phyloP scores from a whole-genome alignment of 2,113 vertebrate genomes.

The Syrmaticus mikado region DNA sequence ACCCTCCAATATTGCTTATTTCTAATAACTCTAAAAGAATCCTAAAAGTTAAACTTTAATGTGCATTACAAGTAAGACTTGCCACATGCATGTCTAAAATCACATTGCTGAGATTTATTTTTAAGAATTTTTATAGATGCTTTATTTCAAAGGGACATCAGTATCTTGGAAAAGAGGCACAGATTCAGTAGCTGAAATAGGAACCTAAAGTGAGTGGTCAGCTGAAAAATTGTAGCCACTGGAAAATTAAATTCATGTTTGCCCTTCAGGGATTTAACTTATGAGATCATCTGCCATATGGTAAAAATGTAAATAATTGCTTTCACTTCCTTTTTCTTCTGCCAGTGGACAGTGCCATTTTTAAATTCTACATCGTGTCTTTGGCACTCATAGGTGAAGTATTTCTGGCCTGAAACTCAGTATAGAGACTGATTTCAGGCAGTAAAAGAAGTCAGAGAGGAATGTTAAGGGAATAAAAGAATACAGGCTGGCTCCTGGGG shows the following conservation, averaged over 20 bases:
- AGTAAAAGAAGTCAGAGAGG: not conserved
- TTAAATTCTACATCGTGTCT: not conserved
- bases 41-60: not conserved
- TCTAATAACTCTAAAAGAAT: not conserved
- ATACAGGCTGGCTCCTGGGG: not conserved
- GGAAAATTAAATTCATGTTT: not conserved
- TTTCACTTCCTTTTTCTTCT: not conserved
- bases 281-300: not conserved
- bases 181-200: not conserved
- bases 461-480: not conserved
- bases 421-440: not conserved
- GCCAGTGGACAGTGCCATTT: not conserved
- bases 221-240: not conserved
- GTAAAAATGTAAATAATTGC: not conserved
- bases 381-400: not conserved
- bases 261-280: not conserved
- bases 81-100: not conserved
- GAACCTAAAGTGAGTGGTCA: not conserved
- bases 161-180: not conserved
- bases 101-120: not conserved
- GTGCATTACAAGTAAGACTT: not conserved
- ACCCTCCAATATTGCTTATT: accelerated
- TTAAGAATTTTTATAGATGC: not conserved
- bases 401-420: not conserved
- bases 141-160: not conserved